Evolutionary conservation across 2,797 vertebrate species (phyloP).

Genomic region (Allenopithecus nigroviridis): DNA sequence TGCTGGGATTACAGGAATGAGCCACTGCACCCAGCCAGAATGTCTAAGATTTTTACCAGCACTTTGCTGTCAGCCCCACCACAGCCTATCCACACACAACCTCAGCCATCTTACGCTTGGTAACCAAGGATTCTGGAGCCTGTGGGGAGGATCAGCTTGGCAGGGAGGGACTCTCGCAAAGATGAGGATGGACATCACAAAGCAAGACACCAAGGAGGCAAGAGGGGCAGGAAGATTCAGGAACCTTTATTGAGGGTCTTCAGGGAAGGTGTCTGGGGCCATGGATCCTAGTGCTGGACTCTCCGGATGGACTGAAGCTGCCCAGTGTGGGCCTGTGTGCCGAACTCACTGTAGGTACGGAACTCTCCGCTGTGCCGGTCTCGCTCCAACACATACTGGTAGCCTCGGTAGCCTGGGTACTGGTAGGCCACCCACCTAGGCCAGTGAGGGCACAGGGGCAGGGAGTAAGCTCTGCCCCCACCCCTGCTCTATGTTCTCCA

Average conservation of each 20-base stretch:
- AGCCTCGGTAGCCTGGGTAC: slow-evolving; percentile 97
- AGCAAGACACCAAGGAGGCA: slow-evolving; percentile 10
- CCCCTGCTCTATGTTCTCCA: not conserved
- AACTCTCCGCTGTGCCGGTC: slow-evolving; percentile 96
- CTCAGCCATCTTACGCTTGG: not conserved
- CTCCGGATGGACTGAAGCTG: slow-evolving; percentile 98
- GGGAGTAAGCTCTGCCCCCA: not conserved
- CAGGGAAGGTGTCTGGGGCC: slow-evolving; percentile 67
- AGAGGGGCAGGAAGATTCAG: slow-evolving; percentile 68
- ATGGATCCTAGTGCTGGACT: slow-evolving; percentile 92
- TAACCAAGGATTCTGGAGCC: not conserved
- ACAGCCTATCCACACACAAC: not conserved
- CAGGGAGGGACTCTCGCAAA: not conserved
- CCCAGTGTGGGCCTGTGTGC: slow-evolving; percentile 97
- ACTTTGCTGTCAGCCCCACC: not conserved
- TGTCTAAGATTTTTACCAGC: not conserved
- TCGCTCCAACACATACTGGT: slow-evolving; percentile 97
- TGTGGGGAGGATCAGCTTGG: not conserved
- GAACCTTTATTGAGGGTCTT: slow-evolving; percentile 83
- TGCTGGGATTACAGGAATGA: too few relatives aligned
- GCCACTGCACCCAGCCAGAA: not conserved
- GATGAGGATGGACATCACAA: not conserved
- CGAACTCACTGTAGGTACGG: slow-evolving; percentile 94
- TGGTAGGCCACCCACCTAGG: slow-evolving; percentile 97
- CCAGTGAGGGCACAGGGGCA: not conserved